Percentiles rank a stretch among this genome's conserved stretches.
These are phyloP conservation scores for Platysternon megacephalum DNA, from an alignment of 2,113 vertebrate species.

Conservation along the genomic window DNA sequence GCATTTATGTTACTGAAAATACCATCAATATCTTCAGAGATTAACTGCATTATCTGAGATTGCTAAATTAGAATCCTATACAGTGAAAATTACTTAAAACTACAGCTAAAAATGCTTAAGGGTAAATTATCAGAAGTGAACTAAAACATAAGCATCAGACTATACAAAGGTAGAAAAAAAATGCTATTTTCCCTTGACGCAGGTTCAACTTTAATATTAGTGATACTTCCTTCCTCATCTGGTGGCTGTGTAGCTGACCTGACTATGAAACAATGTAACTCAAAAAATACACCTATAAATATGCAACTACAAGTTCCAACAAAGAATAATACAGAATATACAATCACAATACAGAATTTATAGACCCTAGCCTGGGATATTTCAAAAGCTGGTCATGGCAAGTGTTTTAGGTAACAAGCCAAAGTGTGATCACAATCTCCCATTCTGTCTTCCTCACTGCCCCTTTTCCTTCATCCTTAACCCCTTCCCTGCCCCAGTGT, in stretches of 20 bases:
- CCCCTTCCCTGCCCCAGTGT: not conserved
- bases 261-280: not conserved
- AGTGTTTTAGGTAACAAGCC: not conserved
- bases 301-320: not conserved
- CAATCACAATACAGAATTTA: not conserved
- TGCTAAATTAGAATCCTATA: conserved; percentile 50
- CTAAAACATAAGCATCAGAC: conserved; percentile 19
- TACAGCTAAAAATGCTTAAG: conserved; percentile 28
- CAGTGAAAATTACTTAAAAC: conserved; percentile 42
- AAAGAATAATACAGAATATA: not conserved
- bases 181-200: not conserved
- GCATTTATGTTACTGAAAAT: conserved; percentile 30
- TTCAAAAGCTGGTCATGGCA: not conserved
- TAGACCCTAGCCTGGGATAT: not conserved
- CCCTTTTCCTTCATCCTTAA: not conserved
- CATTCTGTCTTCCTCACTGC: not conserved
- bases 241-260: conserved; percentile 1
- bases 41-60: not conserved
- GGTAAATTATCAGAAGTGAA: conserved; percentile 33
- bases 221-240: not conserved
- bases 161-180: not conserved
- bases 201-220: accelerated
- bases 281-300: not conserved
- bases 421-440: not conserved
- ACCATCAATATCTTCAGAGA: conserved; percentile 28